Conservation (phyloP, 2,888 invertebrate genomes). For the Rotaria socialis region DNA sequence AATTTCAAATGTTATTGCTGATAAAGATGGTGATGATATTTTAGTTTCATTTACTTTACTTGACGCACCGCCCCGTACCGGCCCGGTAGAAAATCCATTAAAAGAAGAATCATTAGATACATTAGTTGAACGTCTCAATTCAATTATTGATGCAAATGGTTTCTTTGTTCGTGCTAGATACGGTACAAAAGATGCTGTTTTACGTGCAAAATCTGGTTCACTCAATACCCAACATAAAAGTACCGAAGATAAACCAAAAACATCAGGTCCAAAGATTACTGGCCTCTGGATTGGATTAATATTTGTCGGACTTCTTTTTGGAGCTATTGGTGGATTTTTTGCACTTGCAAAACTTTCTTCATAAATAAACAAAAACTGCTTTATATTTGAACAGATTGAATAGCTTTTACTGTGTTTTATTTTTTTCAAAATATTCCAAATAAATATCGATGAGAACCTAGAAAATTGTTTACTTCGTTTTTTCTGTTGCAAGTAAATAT, state of each 20-base stretch:
- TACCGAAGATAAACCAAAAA: background rate
- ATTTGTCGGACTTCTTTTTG: background rate
- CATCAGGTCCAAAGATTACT: background rate
- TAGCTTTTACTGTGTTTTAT: too few species aligned
- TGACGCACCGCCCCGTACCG: background rate
- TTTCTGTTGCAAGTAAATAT: too few species aligned
- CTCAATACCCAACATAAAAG: background rate
- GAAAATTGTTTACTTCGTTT: too few species aligned
- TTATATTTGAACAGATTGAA: too few species aligned
- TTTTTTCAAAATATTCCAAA: background rate
- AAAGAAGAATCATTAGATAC: background rate
- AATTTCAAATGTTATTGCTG: background rate
- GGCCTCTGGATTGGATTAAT: background rate
- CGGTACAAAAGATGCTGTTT: background rate
- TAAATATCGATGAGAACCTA: background rate
- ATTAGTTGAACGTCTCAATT: background rate
- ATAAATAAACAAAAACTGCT: background rate
- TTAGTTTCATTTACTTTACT: slow-evolving; percentile 2
- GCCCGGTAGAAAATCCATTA: background rate
- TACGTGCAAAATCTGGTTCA: background rate
- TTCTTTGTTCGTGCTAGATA: background rate
- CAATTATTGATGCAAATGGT: background rate
- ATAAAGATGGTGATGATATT: background rate
- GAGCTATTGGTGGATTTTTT: background rate
- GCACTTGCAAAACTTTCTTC: background rate